Conservation (phyloP, 2,888 invertebrate species). For the Bibio marci region DNA sequence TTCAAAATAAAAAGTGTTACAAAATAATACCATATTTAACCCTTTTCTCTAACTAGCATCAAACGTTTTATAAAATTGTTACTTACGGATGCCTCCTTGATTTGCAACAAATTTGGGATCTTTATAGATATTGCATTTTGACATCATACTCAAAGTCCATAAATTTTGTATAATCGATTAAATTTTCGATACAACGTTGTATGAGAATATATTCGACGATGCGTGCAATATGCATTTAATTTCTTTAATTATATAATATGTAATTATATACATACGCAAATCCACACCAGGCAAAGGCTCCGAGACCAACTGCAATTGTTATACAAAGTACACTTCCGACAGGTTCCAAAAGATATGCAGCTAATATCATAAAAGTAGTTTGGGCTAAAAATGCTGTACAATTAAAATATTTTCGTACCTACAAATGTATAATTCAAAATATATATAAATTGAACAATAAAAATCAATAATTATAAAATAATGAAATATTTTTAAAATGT, state of each 20-base stretch:
- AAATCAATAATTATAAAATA: constrained; percentile 10
- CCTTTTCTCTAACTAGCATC: no score
- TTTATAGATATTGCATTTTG: no score
- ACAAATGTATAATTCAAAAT: constrained; percentile 17
- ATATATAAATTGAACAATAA: no score
- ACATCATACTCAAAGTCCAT: no score
- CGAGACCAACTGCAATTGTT: constrained; percentile 74
- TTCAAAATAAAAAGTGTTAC: no score
- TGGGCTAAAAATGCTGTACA: constrained; percentile 58
- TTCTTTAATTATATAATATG: background rate
- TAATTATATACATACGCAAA: constrained; percentile 50
- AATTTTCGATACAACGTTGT: background rate
- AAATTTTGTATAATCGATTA: no score
- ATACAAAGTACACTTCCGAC: constrained; percentile 61
- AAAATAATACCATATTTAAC: no score
- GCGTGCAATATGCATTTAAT: background rate
- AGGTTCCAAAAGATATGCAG: constrained; percentile 54
- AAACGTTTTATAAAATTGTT: no score
- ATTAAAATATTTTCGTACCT: constrained; percentile 45
- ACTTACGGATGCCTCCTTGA: no score
- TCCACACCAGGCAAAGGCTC: constrained; percentile 87
- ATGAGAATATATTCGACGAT: background rate
- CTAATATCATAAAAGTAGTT: constrained; percentile 71
- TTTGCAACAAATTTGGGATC: no score
- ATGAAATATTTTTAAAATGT: constrained; percentile 21